Evolutionary conservation across 1,140 invertebrate genomes (phyloP), one percentile per base, ranked within the genome.

Genomic region (Dinothrombium tinctorium): DNA sequence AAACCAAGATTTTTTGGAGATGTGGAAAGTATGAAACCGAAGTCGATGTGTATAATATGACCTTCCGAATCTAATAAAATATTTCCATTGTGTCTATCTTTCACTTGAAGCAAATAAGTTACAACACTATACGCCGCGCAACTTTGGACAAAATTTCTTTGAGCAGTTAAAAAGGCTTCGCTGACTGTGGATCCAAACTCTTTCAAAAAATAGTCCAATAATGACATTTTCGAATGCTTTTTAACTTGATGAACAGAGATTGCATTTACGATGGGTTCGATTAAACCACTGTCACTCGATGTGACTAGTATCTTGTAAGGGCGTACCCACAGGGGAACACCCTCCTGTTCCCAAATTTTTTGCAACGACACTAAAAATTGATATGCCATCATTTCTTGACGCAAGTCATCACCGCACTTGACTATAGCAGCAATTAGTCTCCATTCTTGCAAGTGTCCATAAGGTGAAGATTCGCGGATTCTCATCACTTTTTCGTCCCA

Each of bases 1-100:
- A 95, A 95, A 14, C 92, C 92, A 24, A 98, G 67, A 68, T 98
- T 99, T 55, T 83, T 79, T 3, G 92, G 92, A n/a, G 92, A 98
- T 32, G 78, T 84, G 9, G 87, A 95, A 12, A 98, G 64, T 54
- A 99, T 98, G 56, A 94, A 99, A 20, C 89, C 92, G 65, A 92
- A 99, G 62, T 99, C 92, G 51, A 99, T 99, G 59, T 99, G 92
- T 49, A 99, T 96, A 12, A 99, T 68, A 63, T 98, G 92, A 21
- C 92, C 92, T 53, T 89, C 79, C 48, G 78, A 76, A 60, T 92
- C 84, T 42, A 99, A 58, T 22, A 99, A 61, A 55, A 98, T 99
- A 56, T 99, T 98, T 4, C 90, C 92, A 64, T 98, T 98, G 56
- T 98, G 92, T 52, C 89, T 74, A 59, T 96, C 89, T 63, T 96